Percentiles rank a stretch among this genome's conserved stretches.
These are phyloP conservation scores for Drosophila sp. DNA, from an alignment of 1,140 invertebrate species.

Conservation along the genomic window DNA sequence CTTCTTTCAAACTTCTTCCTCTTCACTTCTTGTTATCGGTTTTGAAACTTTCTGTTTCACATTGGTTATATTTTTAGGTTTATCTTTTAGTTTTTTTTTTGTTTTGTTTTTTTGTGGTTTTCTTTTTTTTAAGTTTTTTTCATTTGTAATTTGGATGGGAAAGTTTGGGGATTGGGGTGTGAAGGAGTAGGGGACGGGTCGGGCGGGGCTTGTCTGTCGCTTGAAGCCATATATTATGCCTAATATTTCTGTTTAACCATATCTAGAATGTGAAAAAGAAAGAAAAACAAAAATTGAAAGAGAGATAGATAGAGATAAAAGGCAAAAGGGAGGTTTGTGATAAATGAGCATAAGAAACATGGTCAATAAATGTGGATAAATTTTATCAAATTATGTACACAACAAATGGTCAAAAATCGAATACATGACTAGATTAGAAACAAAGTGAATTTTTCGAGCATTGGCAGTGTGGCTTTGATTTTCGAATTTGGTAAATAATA, in stretches of 20 bases:
- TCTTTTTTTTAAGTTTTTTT: constrained; percentile 40
- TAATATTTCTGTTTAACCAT: constrained; percentile 80
- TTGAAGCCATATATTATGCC: constrained; percentile 51
- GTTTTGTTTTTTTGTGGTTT: constrained; percentile 34
- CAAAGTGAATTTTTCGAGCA: constrained; percentile 7
- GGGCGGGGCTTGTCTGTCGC: constrained; percentile 50
- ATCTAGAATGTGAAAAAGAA: constrained; percentile 61
- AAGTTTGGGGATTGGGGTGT: neutral
- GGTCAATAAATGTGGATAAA: too few species aligned
- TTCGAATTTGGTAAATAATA: constrained; percentile 1
- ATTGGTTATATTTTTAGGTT: neutral
- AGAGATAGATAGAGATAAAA: constrained; percentile 44
- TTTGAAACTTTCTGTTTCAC: constrained; percentile 2
- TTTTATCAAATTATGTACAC: constrained; percentile 32
- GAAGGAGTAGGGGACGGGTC: neutral
- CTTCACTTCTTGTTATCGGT: constrained; percentile 15
- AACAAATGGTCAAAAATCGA: neutral
- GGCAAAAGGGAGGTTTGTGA: constrained; percentile 13
- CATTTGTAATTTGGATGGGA: constrained; percentile 9
- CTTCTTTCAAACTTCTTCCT: constrained; percentile 17
- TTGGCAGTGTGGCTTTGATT: constrained; percentile 9
- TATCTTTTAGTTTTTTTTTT: constrained; percentile 21
- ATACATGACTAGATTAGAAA: constrained; percentile 8
- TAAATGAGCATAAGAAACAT: too few species aligned
- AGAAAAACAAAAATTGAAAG: constrained; percentile 47